These are phyloP conservation scores for Epinotia nisella DNA, from an alignment of 2,888 invertebrate genomes.

Conservation along the genomic window DNA sequence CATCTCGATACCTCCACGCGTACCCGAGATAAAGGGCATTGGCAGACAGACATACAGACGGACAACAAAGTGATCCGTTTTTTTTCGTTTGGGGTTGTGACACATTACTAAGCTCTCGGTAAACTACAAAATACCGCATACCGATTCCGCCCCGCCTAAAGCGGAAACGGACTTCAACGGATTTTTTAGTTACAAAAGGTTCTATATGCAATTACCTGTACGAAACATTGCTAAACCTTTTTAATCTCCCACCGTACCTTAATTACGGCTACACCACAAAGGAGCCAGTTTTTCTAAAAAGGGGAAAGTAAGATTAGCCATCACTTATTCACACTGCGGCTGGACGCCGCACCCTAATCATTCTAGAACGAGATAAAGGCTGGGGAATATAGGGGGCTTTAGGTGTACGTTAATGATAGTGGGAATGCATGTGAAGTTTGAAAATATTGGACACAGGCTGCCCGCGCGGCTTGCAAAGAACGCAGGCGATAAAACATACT, in stretches of 20 bases:
- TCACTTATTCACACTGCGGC: conserved; percentile 32
- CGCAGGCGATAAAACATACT: no score
- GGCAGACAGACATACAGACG: no score
- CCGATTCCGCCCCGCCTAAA: no score
- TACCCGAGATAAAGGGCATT: no score
- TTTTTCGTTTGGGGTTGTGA: no score
- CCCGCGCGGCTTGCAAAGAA: no score
- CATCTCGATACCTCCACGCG: no score
- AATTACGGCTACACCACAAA: conserved; percentile 34
- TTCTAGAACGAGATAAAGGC: conserved; percentile 2
- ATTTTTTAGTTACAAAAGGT: neutral
- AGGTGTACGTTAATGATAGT: neutral
- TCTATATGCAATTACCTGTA: conserved; percentile 18
- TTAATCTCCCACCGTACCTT: conserved; percentile 32
- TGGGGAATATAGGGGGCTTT: neutral
- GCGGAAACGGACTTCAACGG: no score
- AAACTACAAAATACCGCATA: no score
- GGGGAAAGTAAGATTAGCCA: conserved; percentile 35
- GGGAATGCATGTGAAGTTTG: neutral
- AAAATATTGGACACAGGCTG: neutral
- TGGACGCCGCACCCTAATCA: conserved; percentile 30
- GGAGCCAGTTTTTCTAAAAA: conserved; percentile 32
- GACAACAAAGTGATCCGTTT: no score
- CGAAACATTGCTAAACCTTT: conserved; percentile 29
- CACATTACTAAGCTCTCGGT: no score